Conservation (phyloP, 2,113 vertebrate species). For the Tringa solitaria region DNA sequence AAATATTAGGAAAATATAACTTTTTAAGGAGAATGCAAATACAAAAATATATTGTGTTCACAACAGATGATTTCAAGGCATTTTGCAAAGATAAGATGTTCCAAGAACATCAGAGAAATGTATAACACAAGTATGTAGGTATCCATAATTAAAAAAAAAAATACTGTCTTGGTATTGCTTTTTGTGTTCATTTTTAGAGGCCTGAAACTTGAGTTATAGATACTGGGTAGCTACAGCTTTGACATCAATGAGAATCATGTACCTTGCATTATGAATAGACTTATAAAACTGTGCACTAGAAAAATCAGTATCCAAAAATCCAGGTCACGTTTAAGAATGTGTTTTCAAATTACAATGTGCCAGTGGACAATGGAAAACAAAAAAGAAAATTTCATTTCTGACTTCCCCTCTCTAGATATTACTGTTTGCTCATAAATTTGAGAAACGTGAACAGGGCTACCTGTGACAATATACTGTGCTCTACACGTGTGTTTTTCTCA, state of each 20-base stretch:
- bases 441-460: neutral
- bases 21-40: neutral
- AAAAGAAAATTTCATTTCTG: neutral
- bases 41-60: neutral
- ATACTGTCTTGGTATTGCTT: neutral
- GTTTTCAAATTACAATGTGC: neutral
- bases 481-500: neutral
- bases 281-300: neutral
- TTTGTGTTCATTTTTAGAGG: neutral
- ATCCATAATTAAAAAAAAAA: neutral
- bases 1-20: neutral
- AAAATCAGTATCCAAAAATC: neutral
- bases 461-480: neutral
- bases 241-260: neutral
- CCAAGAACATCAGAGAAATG: neutral
- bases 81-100: neutral
- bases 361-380: neutral
- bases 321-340: neutral
- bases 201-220: neutral
- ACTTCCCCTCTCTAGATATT: neutral
- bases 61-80: neutral
- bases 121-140: neutral
- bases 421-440: neutral
- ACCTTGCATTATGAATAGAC: neutral
- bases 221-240: neutral